Evolutionary conservation across 2,888 invertebrate genomes (phyloP).

Genomic region (Torymus tubicola): DNA sequence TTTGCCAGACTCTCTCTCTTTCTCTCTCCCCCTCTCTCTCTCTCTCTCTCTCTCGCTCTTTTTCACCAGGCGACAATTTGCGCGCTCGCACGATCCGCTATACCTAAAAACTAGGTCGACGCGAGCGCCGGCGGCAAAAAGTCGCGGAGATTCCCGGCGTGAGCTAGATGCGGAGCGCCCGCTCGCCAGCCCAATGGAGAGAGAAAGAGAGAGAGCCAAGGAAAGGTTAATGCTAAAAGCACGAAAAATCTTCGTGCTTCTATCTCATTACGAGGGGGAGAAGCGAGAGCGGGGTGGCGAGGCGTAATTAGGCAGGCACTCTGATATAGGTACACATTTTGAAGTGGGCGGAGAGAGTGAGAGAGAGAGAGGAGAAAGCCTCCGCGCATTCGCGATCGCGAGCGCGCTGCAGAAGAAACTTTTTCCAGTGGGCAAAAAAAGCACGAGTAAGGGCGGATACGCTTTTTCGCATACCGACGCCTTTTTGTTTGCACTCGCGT

Average conservation of each 20-base stretch:
- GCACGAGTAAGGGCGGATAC: no score
- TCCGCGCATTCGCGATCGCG: no score
- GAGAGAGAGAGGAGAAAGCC: background rate
- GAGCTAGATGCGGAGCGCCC: slow-evolving; percentile 26
- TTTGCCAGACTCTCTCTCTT: background rate
- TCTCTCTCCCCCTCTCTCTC: background rate
- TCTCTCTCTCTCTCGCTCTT: slow-evolving; percentile 2
- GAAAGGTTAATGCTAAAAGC: no score
- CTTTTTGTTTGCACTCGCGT: no score
- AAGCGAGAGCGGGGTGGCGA: no score
- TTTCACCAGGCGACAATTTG: slow-evolving; percentile 19
- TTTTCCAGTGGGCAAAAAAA: no score
- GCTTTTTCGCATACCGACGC: no score
- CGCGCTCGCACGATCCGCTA: background rate
- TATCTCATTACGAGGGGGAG: no score
- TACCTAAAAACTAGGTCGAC: slow-evolving; percentile 16
- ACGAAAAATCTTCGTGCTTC: no score
- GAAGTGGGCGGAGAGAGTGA: no score
- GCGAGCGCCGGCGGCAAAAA: background rate
- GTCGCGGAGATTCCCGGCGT: background rate
- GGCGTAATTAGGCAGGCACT: slow-evolving; percentile 21
- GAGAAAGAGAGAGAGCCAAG: background rate
- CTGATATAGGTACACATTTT: slow-evolving; percentile 20
- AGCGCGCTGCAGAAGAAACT: no score
- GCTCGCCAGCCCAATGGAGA: background rate